These are phyloP conservation scores for Drosophila infuscata DNA, from an alignment of 2,888 invertebrate genomes.

Conservation along the genomic window DNA sequence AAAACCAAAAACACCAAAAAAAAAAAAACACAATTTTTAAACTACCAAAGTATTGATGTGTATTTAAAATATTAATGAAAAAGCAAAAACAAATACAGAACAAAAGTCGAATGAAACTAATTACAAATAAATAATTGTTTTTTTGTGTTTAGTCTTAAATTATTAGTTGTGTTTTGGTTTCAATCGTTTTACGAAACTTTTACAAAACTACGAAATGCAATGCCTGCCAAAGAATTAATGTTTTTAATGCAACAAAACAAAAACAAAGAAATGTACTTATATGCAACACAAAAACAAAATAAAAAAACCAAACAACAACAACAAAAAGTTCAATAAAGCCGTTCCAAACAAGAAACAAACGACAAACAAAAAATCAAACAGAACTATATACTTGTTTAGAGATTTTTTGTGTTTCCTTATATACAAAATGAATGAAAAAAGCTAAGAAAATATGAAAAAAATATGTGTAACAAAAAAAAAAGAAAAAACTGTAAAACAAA, in stretches of 20 bases:
- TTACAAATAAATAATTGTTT: constrained; percentile 44
- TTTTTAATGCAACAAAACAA: constrained; percentile 67
- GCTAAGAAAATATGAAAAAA: constrained; percentile 26
- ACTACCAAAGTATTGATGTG: constrained; percentile 77
- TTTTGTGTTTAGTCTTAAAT: constrained; percentile 27
- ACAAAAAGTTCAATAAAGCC: constrained; percentile 76
- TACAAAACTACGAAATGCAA: constrained; percentile 83
- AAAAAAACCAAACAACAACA: constrained; percentile 62
- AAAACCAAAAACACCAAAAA: constrained; percentile 47
- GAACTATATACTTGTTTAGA: constrained; percentile 67
- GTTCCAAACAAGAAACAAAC: constrained; percentile 74
- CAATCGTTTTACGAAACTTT: constrained; percentile 68
- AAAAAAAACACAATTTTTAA: constrained; percentile 67
- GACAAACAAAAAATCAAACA: constrained; percentile 68
- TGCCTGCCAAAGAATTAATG: constrained; percentile 83
- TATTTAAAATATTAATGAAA: constrained; percentile 68
- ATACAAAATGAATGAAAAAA: constrained; percentile 50
- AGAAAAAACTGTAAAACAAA: constrained; percentile 39
- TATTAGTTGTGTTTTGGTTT: constrained; percentile 53
- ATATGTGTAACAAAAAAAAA: constrained; percentile 36
- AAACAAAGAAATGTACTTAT: constrained; percentile 63
- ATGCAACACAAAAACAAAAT: constrained; percentile 60
- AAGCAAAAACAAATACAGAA: constrained; percentile 42
- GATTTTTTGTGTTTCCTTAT: constrained; percentile 74
- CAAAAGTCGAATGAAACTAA: constrained; percentile 49